Evolutionary conservation across 2,797 vertebrate species (phyloP), one percentile per base, ranked within the genome.

Genomic region (Pantherophis alleghaniensis): DNA sequence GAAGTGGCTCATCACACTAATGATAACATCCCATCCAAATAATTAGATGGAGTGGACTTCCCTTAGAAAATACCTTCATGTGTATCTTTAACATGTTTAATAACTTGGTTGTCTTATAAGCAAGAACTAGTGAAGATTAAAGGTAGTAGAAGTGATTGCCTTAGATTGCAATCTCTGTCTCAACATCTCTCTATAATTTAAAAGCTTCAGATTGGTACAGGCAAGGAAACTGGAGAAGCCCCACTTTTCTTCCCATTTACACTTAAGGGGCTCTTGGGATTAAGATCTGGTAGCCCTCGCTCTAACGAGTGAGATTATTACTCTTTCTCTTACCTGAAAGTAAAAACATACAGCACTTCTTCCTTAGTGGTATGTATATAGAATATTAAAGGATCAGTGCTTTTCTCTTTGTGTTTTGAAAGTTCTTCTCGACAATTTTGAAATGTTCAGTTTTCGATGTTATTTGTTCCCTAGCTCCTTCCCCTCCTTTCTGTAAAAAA

Each of bases 401-500:
- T 90, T n/a, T 93, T 42, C 53, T 55, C 89, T 55, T 51, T 42
- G 1, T 51, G 32, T 7, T n/a, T 93, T 86, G 94, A n/a, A 69
- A 90, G 94, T 86, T 94, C 92, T 94, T 93, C 90, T 88, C 16
- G n/a, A 42, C 0, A 16, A 94, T 55, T 89, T 11, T 28, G 4
- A 95, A 93, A 86, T n/a, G 94, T 59, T 0, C 83, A 61, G 1
- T 88, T 74, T 94, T 88, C 94, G 1, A 69, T 93, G 47, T 92
- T 53, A 94, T 91, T 94, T 87, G 1, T 89, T 51, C 0, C 2
- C 0, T 91, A 12, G 92, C 86, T 86, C 91, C 89, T 96, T 93
- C 92, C 93, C 86, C 74, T 86, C 0, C 79, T 95, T 60, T 92
- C 93, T 0, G 51, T 0, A 0, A 94, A 93, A 93, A 94, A 94